Evolutionary conservation across 2,113 vertebrate genomes (phyloP).

Genomic region (Pollachius pollachius): DNA sequence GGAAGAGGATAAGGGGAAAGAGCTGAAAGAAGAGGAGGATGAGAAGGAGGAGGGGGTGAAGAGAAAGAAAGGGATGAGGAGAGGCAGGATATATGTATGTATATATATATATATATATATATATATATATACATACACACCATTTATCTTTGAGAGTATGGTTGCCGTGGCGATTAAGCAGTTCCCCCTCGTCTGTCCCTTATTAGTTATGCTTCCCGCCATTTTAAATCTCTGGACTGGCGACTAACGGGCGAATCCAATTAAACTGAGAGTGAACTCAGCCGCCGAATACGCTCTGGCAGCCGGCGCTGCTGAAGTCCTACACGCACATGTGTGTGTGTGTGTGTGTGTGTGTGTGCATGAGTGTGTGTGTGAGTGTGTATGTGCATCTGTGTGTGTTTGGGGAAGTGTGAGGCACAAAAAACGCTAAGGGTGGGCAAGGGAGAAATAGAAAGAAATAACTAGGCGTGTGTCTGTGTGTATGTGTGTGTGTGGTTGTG

Average conservation of each 20-base stretch:
- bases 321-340: background rate
- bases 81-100: too few species aligned
- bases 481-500: background rate
- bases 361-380: background rate
- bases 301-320: background rate
- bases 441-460: background rate
- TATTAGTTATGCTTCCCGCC: background rate
- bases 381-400: background rate
- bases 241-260: constrained; percentile 11
- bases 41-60: too few species aligned
- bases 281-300: background rate
- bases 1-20: too few species aligned
- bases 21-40: too few species aligned
- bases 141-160: background rate
- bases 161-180: background rate
- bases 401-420: background rate
- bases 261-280: constrained; percentile 17
- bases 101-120: too few species aligned
- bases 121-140: too few species aligned
- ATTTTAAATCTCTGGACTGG: background rate
- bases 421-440: too few species aligned
- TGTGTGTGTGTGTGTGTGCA: background rate
- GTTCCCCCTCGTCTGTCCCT: background rate
- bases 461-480: background rate
- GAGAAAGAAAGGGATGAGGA: too few species aligned